Base-by-base conservation (phyloP, 2,888 invertebrate genomes). In the Hemithea aestivaria region DNA sequence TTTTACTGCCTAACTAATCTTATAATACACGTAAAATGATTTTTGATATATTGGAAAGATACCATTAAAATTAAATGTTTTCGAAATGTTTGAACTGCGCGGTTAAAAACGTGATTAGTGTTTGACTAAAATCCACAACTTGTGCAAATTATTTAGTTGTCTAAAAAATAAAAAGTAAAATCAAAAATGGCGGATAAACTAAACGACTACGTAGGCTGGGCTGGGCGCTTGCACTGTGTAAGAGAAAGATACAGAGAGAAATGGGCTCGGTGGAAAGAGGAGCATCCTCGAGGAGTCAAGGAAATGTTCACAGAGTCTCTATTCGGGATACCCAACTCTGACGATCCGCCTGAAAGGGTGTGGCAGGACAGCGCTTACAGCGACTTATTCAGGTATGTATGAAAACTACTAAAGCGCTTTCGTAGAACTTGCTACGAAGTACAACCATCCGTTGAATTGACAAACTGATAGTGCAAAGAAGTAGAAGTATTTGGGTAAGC, bases 171-270 rank as follows among this genome's bases (percentile, higher is more conserved):
- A 29, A 39, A 1, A n/a, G 2, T 10, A 33, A 33, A 10, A 20
- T 23, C 10, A 9, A 3, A 53, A 52, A 92, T 91, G 91, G 91
- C 92, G 62, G 94, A 95, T 52, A 95, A 95, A 71, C 73, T 95
- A 35, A 90, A 93, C 60, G 93, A 94, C 55, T 95, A 95, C 68
- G 92, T 94, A 67, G 95, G 95, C 0, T 77, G 91, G 33, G 73
- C 91, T 1, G 95, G 95, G 5, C 88, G 93, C 11, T 66, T 93
- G 16, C 95, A 95, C 62, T 88, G 89, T 10, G 82, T 89, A 45
- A 88, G 92, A 28, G 93, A 94, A 49, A 84, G 84, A 37, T 80
- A 91, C 22, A 89, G 88, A 37, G 92, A 92, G 62, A 88, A 88
- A 44, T 91, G 90, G 88, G 66, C 87, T 1, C 73, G 63, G 9